Percentiles rank a stretch among this genome's conserved stretches.
Conservation (phyloP, 2,888 invertebrate species). For the Galerucella pusilla region DNA sequence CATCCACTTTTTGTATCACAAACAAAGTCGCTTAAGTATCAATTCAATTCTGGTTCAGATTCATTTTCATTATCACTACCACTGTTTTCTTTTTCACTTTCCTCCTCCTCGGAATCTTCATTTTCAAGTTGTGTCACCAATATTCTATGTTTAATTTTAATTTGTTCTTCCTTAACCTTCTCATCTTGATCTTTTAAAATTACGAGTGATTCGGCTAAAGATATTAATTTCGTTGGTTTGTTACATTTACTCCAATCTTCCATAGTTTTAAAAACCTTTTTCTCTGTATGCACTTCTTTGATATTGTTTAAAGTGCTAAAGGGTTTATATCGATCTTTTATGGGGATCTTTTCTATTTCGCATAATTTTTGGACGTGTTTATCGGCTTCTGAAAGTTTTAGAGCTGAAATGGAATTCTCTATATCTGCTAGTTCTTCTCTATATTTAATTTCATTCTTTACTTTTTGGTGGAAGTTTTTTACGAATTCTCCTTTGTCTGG, state of each 20-base stretch:
- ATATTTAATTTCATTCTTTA: slow-evolving; percentile 42
- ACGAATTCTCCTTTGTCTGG: slow-evolving; percentile 47
- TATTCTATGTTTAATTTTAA: slow-evolving; percentile 25
- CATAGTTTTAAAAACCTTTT: slow-evolving; percentile 40
- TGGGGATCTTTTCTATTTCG: slow-evolving; percentile 43
- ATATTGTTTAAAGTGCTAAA: slow-evolving; percentile 43
- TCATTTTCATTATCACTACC: slow-evolving; percentile 14
- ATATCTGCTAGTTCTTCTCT: slow-evolving; percentile 37
- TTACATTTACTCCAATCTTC: slow-evolving; percentile 42
- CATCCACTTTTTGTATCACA: background rate
- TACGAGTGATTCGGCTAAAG: slow-evolving; percentile 44
- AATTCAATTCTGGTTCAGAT: background rate
- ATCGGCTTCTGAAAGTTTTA: slow-evolving; percentile 38
- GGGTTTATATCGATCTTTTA: slow-evolving; percentile 49
- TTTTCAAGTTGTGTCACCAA: slow-evolving; percentile 15
- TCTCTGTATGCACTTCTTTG: slow-evolving; percentile 38
- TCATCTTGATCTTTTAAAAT: slow-evolving; percentile 46
- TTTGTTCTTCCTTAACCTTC: slow-evolving; percentile 38
- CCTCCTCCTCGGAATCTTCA: slow-evolving; percentile 17
- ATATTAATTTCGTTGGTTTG: slow-evolving; percentile 46
- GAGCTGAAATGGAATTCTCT: slow-evolving; percentile 34
- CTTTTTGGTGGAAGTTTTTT: slow-evolving; percentile 35
- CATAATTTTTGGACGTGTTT: slow-evolving; percentile 46
- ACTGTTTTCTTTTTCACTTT: slow-evolving; percentile 16
- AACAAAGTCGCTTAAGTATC: background rate